Conservation (phyloP, 2,113 vertebrate genomes). For the Austrofundulus limnaeus region DNA sequence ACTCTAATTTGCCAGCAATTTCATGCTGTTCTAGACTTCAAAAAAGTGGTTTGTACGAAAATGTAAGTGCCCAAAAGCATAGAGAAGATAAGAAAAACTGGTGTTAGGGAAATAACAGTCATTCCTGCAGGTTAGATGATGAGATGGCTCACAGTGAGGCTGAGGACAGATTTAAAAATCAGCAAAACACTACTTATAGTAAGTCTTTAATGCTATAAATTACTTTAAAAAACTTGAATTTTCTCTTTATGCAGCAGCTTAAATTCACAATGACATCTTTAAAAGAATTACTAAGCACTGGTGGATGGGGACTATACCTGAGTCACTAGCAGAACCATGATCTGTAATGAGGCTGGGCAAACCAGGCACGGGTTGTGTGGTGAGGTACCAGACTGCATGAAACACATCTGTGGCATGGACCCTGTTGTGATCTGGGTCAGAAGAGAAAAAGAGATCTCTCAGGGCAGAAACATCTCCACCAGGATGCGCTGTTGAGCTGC, state of each 20-base stretch:
- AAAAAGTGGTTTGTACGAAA: slow-evolving; percentile 52
- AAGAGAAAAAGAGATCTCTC: slow-evolving; percentile 21
- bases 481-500: slow-evolving; percentile 53
- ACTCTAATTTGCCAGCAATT: slow-evolving; percentile 69
- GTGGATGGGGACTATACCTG: slow-evolving; percentile 78
- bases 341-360: slow-evolving; percentile 87
- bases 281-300: neutral
- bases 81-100: slow-evolving; percentile 51
- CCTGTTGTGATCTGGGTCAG: slow-evolving; percentile 91
- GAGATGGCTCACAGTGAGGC: slow-evolving; percentile 22
- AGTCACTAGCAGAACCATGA: slow-evolving; percentile 88
- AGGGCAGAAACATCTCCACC: slow-evolving; percentile 35
- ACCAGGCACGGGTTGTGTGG: slow-evolving; percentile 92
- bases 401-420: slow-evolving; percentile 98
- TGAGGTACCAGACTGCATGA: slow-evolving; percentile 97
- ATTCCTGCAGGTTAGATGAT: slow-evolving; percentile 48
- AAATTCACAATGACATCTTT: neutral
- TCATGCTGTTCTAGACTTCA: slow-evolving; percentile 67
- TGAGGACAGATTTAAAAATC: slow-evolving; percentile 17
- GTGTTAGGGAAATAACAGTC: slow-evolving; percentile 37
- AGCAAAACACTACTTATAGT: slow-evolving; percentile 21
- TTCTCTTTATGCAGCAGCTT: slow-evolving; percentile 9
- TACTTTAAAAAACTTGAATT: slow-evolving; percentile 5
- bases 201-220: slow-evolving; percentile 3
- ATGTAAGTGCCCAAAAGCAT: slow-evolving; percentile 47